Conservation (phyloP, 2,797 vertebrate species). For the Odontamblyopus lacepedii region DNA sequence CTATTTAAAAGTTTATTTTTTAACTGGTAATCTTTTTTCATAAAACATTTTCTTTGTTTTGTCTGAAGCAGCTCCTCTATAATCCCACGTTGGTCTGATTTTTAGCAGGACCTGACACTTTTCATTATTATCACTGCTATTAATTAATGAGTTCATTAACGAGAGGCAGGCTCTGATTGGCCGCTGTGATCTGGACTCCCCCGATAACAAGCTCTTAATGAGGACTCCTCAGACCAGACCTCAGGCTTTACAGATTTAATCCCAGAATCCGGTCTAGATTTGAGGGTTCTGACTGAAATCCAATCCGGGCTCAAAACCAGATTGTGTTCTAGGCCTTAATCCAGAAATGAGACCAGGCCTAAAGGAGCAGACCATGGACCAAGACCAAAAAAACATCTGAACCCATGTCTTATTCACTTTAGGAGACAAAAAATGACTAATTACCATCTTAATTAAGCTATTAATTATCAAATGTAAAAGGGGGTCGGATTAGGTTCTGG, state of each 20-base stretch:
- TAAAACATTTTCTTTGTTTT: background rate
- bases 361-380: background rate
- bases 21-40: background rate
- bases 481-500: background rate
- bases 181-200: conserved; percentile 6
- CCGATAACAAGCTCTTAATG: conserved; percentile 7
- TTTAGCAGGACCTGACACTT: background rate
- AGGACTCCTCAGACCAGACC: conserved; percentile 3
- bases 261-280: background rate
- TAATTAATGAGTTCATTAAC: conserved; percentile 10
- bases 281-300: background rate
- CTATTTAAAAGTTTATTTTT: background rate
- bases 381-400: no score
- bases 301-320: background rate
- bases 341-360: no score
- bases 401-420: background rate
- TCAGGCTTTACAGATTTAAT: background rate
- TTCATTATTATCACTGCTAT: background rate
- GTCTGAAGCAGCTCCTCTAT: no score
- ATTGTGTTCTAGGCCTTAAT: background rate
- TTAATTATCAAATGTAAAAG: background rate
- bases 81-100: background rate
- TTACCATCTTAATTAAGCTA: background rate
- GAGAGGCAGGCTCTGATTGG: conserved; percentile 3
- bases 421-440: background rate